Base-by-base conservation (phyloP, 2,797 vertebrate species). In the Xerus rutilus region DNA sequence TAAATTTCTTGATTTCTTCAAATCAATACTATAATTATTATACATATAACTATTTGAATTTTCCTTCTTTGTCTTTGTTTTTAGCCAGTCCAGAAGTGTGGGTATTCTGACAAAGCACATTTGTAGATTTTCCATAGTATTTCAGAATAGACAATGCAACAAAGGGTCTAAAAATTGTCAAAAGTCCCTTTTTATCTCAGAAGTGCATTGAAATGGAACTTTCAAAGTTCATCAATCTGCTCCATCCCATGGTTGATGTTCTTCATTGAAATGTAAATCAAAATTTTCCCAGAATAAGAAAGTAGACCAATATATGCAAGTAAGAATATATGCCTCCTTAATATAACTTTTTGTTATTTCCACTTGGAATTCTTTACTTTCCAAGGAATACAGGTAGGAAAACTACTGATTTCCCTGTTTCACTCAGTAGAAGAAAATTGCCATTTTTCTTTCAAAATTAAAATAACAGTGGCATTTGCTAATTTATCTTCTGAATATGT, bases 211-310 rank as follows among this genome's bases (percentile, higher is more conserved):
- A 94, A 81, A 85, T 39, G 39, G 21, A 91, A 76, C 43, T 94
- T 87, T 65, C 73, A 92, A 96, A 96, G 18, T 88, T 89, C 52
- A 92, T 89, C 52, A 93, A 7, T 88, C 52, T 91, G 23, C 7
- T 93, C 35, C 64, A 14, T 59, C 28, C n/a, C 17, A 62, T 57
- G 35, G 54, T 28, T 79, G 47, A 84, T 87, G 7, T 52, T 90
- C n/a, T 89, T 95, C 43, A 96, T 39, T 93, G 47, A 57, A 91
- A 94, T 94, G 86, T 35, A 96, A 96, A 94, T 88, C 7, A 83
- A 57, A 57, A 12, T 90, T 54, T 94, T 87, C 81, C 21, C 17
- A 52, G 72, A 73, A 93, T 77, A 81, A 92, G 45, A 88, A 25
- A 94, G 32, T 95, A 93, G 79, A 86, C 13, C n/a, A 79, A 67